Base-by-base conservation (phyloP, 2,888 invertebrate genomes). In the Pristionchus exspectatus region DNA sequence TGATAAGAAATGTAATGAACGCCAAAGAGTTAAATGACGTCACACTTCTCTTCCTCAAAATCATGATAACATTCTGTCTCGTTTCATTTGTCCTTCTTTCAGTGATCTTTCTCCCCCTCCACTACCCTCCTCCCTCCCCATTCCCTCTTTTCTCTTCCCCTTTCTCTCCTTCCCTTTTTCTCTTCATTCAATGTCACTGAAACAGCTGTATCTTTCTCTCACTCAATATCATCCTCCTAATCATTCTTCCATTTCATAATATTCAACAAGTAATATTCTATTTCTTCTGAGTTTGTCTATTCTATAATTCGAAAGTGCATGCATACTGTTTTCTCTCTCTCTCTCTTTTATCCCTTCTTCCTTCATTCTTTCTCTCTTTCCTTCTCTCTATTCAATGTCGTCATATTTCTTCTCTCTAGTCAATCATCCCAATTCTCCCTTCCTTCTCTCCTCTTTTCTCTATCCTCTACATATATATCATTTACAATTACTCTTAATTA, bases 1-100 rank as follows among this genome's bases (percentile, higher is more conserved):
- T 74, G 74, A 74, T 74, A 74, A 74, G 74, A 74, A 33, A 74
- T 33, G 33, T 12, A 38, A 74, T 33, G 74, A 33, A 74, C 74
- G 33, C 74, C 16, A 33, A 18, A 33, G 16, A 74, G 14, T 33
- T 74, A 38, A 16, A 38, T 74, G 74, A n/a, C 74, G 38, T 74
- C 74, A 74, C 33, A 38, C 14, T 74, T 74, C 33, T 33, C 21
- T 3, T 38, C 74, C 38, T 16, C 38, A 30, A 33, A 14, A 33
- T 38, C 74, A 21, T 38, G 33, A 74, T 38, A 74, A 74, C 74
- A 74, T 50, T 50, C 44, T 7, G 44, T 50, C 44, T 50, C 44
- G 9, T 50, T 50, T 9, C 10, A 50, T 50, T 50, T 50, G 44
- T 50, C 44, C 44, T 50, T 50, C 44, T 10, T 50, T 50, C 44